These are phyloP conservation scores for Archivesica marissinica DNA, from an alignment of 1,140 invertebrate genomes.

Conservation along the genomic window DNA sequence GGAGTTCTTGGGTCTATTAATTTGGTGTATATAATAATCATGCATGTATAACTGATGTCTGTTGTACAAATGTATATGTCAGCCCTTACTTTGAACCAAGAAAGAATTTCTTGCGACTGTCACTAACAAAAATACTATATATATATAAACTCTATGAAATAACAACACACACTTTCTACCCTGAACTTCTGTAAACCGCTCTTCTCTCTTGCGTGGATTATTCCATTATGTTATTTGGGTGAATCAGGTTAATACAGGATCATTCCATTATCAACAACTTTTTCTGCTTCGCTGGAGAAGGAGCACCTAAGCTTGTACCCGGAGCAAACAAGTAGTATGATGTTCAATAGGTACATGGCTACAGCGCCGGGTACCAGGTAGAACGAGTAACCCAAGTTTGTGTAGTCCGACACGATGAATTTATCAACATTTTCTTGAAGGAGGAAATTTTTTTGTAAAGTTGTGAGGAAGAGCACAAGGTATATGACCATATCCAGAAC, in stretches of 20 bases:
- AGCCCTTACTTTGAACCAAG: no score
- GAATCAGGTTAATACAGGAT: constrained; percentile 79
- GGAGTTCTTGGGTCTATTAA: no score
- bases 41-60: no score
- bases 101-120: no score
- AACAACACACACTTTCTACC: no score
- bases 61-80: no score
- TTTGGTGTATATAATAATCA: no score
- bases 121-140: no score
- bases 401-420: constrained; percentile 90
- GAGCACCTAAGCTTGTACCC: constrained; percentile 72
- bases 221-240: no score
- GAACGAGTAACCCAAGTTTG: constrained; percentile 91
- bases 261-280: constrained; percentile 79
- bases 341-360: constrained; percentile 89
- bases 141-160: no score
- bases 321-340: constrained; percentile 89
- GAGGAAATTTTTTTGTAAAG: constrained; percentile 91
- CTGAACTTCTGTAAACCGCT: no score
- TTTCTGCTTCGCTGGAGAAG: constrained; percentile 73
- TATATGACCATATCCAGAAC: constrained; percentile 89
- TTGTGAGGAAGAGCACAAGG: constrained; percentile 90
- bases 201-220: no score
- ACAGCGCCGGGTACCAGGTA: constrained; percentile 91
- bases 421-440: constrained; percentile 88